A percentile compares a stretch with the other conserved stretches of the same genome.
These are phyloP conservation scores for Pelobates cultripes DNA, from an alignment of 2,797 vertebrate species.

Conservation along the genomic window DNA sequence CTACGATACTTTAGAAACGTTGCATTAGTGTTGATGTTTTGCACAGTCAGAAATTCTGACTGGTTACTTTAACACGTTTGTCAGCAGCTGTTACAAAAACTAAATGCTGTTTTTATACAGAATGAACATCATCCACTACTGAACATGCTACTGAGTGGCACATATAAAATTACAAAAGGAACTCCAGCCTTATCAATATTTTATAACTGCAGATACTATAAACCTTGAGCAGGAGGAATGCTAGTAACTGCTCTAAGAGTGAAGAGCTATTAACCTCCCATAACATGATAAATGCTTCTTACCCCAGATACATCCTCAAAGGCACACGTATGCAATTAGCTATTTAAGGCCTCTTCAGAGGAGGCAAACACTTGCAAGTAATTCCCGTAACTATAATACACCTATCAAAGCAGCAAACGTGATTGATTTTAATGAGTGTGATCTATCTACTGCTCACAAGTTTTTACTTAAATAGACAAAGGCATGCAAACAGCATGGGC, in stretches of 20 bases:
- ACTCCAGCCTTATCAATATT: neutral
- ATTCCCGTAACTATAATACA: constrained; percentile 10
- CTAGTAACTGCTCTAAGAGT: neutral
- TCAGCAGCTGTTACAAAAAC: too few relatives aligned
- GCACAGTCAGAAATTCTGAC: too few relatives aligned
- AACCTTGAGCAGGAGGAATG: too few relatives aligned
- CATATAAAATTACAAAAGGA: neutral
- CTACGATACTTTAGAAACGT: too few relatives aligned
- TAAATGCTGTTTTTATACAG: too few relatives aligned
- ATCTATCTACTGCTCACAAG: neutral
- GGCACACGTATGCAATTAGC: neutral
- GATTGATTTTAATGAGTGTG: constrained; percentile 1
- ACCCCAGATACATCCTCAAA: neutral
- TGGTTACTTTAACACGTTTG: too few relatives aligned
- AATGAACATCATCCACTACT: too few relatives aligned
- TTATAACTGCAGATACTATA: neutral
- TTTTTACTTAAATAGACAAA: neutral
- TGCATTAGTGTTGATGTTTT: too few relatives aligned
- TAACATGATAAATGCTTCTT: neutral
- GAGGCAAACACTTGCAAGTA: neutral
- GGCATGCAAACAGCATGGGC: neutral
- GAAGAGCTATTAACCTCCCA: neutral
- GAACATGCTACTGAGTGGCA: too few relatives aligned
- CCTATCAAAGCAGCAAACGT: constrained; percentile 3
- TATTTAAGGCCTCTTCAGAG: neutral